Evolutionary conservation across 2,888 invertebrate genomes (phyloP), one percentile per base, ranked within the genome.

Genomic region (Parnassius mnemosyne): DNA sequence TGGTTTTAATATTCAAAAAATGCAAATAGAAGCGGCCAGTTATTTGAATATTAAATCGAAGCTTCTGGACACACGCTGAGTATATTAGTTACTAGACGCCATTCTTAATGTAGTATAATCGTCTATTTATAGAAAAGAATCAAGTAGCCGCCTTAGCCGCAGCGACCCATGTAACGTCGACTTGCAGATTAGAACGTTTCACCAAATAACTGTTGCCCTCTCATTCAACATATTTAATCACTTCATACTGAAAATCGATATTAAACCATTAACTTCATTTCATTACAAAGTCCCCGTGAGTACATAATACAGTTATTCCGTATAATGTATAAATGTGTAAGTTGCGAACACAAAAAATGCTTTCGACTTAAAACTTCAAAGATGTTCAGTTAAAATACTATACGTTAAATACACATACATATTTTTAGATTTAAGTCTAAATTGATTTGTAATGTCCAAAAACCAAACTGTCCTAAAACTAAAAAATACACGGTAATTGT

Each of bases 71-170:
- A 82, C 82, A 80, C 83, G 81, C 82, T 71, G 83, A 78, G 82
- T 75, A 75, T 67, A 69, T 68, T 68, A 70, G 64, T 78, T 80
- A 78, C 78, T 79, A 75, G 74, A 75, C 78, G 71, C 78, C 75
- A 67, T 68, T 77, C 74, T 80, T 77, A 70, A 69, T 75, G 71
- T 75, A 79, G 80, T 76, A 82, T 84, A 83, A 81, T 81, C 73
- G 73, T 73, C 81, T 89, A 89, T 86, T 84, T 81, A 85, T 89
- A 87, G 86, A 78, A 75, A 77, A 79, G 74, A 83, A 85, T 83
- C 80, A 83, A 81, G 83, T 83, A 80, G 80, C 79, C 78, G 82
- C 77, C 79, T 44, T 76, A 78, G 78, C 80, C 79, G 78, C 81
- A 83, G 81, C 80, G 78, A 77, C 69, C 73, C 78, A 78, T 79